Percentiles rank a stretch among this genome's conserved stretches.
These are phyloP conservation scores for Lacanobia wlatinum DNA, from an alignment of 2,888 invertebrate genomes.

Conservation along the genomic window DNA sequence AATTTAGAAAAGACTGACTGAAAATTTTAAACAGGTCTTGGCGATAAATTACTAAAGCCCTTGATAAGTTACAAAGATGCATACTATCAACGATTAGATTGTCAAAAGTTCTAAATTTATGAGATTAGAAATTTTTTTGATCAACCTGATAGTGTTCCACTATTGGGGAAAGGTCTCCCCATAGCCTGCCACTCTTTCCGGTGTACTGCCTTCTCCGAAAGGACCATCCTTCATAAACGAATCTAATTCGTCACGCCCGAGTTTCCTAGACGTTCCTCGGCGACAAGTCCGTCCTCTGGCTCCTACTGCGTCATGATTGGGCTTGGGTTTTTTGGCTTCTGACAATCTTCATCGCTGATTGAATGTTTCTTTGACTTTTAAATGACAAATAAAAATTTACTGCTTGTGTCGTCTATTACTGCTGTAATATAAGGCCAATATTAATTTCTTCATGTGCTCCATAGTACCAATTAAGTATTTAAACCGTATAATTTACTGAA, in stretches of 20 bases:
- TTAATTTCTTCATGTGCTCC: not conserved
- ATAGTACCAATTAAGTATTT: conserved; percentile 3
- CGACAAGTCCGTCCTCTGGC: not conserved
- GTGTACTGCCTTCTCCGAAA: too few species aligned
- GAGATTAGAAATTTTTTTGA: too few species aligned
- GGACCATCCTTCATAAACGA: too few species aligned
- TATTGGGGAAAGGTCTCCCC: too few species aligned
- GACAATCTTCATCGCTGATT: not conserved
- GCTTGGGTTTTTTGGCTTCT: not conserved
- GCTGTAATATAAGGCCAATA: not conserved
- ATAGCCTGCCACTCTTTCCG: too few species aligned
- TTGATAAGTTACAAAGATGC: not conserved
- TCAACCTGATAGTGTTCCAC: too few species aligned
- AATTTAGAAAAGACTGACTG: not conserved
- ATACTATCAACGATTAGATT: too few species aligned
- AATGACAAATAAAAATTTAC: not conserved
- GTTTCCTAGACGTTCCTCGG: not conserved
- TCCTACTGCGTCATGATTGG: not conserved
- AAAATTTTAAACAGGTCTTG: not conserved
- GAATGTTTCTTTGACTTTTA: not conserved
- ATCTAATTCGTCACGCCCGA: too few species aligned
- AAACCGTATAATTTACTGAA: conserved; percentile 6
- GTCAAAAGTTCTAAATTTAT: too few species aligned
- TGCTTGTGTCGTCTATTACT: not conserved
- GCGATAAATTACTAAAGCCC: not conserved